Evolutionary conservation across 2,888 invertebrate genomes (phyloP), one percentile per base, ranked within the genome.

Genomic region (Hofmannophila pseudospretella): DNA sequence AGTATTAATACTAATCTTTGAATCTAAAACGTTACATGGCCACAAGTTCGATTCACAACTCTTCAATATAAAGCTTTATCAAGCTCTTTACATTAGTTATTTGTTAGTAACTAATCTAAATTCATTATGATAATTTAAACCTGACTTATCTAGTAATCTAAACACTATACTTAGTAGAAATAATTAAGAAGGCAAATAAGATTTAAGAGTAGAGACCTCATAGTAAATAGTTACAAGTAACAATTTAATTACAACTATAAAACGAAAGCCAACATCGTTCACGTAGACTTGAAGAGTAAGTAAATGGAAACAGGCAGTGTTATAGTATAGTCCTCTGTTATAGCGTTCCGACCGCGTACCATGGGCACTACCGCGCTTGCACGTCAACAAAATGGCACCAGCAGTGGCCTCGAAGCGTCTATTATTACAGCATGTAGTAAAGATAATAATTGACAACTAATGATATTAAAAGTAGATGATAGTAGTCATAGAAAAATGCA

Each of bases 21-120:
- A 69, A 63, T 74, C 70, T 80, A 77, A 71, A 43, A 56, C 56
- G 53, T 73, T 79, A 78, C 66, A 70, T 84, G 85, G 85, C 84
- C 82, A 80, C 81, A 80, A 70, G 81, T 84, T 85, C 80, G 81
- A 80, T 85, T 85, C 85, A 86, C 86, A 86, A 85, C 85, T 76
- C 86, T 82, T 77, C 72, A 69, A 75, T 72, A 84, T 86, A 86
- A 86, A 86, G 86, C 85, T 84, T 84, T 62, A 67, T 77, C 71
- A 86, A 86, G 86, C 86, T 86, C 86, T 72, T 86, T 80, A 84
- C 71, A 79, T 79, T 79, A 79, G 64, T 71, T 55, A 68, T 64
- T 53, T 59, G 58, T 63, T 66, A 57, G 47, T 68, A 64, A 62
- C 58, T 72, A 71, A 44, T 58, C 62, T 76, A 72, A 54, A 60